phyloP scores from a whole-genome alignment of 2,113 vertebrate genomes.

The Lipophrys pholis region DNA sequence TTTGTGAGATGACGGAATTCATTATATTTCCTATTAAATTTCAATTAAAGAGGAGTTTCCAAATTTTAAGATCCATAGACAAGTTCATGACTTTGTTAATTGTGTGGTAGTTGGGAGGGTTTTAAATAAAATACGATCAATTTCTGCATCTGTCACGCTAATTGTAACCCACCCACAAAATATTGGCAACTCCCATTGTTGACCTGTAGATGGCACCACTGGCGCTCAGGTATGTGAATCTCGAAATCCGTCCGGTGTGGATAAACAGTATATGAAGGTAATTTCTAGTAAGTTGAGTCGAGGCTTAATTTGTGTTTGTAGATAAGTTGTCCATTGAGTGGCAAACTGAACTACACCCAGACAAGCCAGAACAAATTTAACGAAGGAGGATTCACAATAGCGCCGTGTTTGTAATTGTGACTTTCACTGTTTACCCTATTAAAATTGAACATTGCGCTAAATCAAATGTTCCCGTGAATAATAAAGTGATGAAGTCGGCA shows the following conservation, averaged over 20 bases:
- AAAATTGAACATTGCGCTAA: slow-evolving; percentile 45
- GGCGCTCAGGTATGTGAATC: background rate
- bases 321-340: slow-evolving; percentile 34
- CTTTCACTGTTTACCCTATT: slow-evolving; percentile 65
- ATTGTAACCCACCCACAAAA: too few species aligned
- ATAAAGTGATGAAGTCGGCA: slow-evolving; percentile 53
- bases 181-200: too few species aligned
- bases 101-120: too few species aligned
- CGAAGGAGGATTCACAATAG: slow-evolving; percentile 20
- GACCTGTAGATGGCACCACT: too few species aligned
- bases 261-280: slow-evolving; percentile 29
- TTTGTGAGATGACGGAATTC: too few species aligned
- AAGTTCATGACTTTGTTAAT: too few species aligned
- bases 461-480: slow-evolving; percentile 60
- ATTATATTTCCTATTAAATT: too few species aligned
- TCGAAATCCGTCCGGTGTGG: slow-evolving; percentile 24
- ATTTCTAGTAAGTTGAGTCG: slow-evolving; percentile 13
- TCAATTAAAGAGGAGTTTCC: too few species aligned
- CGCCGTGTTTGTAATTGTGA: slow-evolving; percentile 52
- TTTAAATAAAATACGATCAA: too few species aligned
- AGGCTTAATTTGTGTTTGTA: slow-evolving; percentile 12
- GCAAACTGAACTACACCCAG: slow-evolving; percentile 41
- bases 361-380: slow-evolving; percentile 43
- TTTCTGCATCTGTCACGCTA: too few species aligned
- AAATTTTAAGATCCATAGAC: too few species aligned